phyloP scores from a whole-genome alignment of 2,888 invertebrate species.

The Prosapia bicincta region DNA sequence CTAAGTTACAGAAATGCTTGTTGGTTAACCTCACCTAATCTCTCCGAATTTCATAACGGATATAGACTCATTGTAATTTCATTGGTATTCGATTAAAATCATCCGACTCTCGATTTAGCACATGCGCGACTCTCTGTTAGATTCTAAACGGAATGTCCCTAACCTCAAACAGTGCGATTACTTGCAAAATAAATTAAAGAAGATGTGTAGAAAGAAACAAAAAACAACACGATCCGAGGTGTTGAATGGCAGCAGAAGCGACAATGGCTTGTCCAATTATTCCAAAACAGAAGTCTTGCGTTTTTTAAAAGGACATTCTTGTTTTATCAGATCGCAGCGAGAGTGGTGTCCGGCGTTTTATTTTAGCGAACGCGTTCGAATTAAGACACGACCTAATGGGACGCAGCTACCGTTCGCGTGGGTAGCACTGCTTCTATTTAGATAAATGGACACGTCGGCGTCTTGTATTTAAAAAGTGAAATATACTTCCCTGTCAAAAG shows the following conservation, averaged over 20 bases:
- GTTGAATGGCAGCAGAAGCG: not conserved
- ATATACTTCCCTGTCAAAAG: not conserved
- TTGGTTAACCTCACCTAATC: too few relatives aligned
- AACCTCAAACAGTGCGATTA: too few relatives aligned
- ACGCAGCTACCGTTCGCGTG: not conserved
- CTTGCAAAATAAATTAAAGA: not conserved
- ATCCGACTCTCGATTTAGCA: too few relatives aligned
- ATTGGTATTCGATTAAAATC: too few relatives aligned
- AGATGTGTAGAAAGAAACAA: not conserved
- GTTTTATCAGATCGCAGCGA: not conserved
- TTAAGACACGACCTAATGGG: not conserved
- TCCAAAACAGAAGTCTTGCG: slow-evolving; percentile 19
- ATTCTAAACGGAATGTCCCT: too few relatives aligned
- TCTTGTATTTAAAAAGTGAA: not conserved
- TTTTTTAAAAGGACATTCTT: slow-evolving; percentile 13
- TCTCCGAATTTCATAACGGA: too few relatives aligned
- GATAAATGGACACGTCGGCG: not conserved
- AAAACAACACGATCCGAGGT: not conserved
- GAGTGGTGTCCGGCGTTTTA: not conserved
- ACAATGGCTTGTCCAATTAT: slow-evolving; percentile 18
- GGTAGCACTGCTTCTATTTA: not conserved
- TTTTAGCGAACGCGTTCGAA: not conserved
- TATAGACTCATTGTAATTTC: too few relatives aligned
- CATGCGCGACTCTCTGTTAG: too few relatives aligned
- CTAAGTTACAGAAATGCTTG: too few relatives aligned